Base-by-base conservation (phyloP, 2,797 vertebrate species). In the Characodon lateralis region DNA sequence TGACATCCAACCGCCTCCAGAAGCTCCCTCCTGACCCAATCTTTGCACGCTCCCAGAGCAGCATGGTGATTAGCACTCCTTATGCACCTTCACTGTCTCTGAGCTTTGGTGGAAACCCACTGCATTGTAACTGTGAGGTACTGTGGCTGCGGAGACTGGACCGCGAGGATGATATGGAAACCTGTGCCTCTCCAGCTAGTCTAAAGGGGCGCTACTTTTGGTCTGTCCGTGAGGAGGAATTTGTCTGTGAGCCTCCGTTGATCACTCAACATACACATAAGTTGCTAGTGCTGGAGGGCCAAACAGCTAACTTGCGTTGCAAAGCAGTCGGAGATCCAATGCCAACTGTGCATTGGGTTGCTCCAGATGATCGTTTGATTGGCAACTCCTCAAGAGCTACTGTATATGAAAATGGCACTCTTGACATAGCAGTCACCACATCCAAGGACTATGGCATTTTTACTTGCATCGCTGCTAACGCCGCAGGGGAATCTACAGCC, bases 161-260 rank as follows among this genome's bases (percentile, higher is more conserved):
- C 31, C 93, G 98, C 3, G 98, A 99, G 0, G 98, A 99, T 0
- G 98, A 99, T 70, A 97, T 99, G 96, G 98, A 99, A 94, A 99
- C 98, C 0, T 99, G 98, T 6, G 98, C 98, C 71, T 99, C 98
- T 76, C 98, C 98, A 0, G 83, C 96, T 0, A 94, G 93, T 73
- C 95, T 99, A 48, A 99, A 99, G 85, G 98, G 98, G 1, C 96
- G 97, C 56, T 99, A 99, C 89, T 99, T 99, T 89, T 99, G 98
- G 98, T 98, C 97, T 0, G 93, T 99, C 14, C 94, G 96, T 0
- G 98, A 99, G 73, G 98, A 99, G 87, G 98, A 99, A 80, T 99
- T 99, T 90, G 88, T 99, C 69, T 99, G 98, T 2, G 98, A 99
- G 87, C 98, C 98, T 0, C 98, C 98, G 0, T 93, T 99, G 61